Evolutionary conservation across 2,113 vertebrate species (phyloP).

Genomic region (Onychorhynchus coronatus): DNA sequence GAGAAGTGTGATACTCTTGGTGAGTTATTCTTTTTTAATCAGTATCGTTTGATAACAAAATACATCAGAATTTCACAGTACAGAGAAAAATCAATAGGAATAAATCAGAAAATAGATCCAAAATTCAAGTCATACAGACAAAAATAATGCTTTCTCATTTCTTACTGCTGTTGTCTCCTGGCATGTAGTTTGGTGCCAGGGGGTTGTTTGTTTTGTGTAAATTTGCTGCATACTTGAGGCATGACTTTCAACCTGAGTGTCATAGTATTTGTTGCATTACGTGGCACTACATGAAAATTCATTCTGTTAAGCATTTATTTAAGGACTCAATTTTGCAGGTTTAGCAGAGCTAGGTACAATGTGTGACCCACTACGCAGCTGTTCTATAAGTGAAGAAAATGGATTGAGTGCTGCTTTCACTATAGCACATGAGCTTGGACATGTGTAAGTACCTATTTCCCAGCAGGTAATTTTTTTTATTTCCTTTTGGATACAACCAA

Average conservation of each 20-base stretch:
- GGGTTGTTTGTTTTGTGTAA: background rate
- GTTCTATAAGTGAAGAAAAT: conserved; percentile 97
- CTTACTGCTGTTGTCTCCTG: background rate
- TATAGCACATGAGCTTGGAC: conserved; percentile 94
- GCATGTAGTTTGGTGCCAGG: background rate
- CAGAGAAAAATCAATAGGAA: background rate
- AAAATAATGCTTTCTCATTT: background rate
- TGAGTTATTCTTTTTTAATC: conserved; percentile 71
- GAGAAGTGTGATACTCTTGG: conserved; percentile 97
- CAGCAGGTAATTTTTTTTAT: background rate
- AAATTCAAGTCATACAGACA: background rate
- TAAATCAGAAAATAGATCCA: background rate
- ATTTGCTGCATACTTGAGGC: background rate
- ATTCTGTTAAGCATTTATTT: conserved; percentile 26
- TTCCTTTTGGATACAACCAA: background rate
- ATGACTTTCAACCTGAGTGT: background rate
- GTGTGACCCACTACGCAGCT: conserved; percentile 92
- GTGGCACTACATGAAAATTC: background rate
- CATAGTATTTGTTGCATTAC: background rate
- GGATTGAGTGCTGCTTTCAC: conserved; percentile 96
- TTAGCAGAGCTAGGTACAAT: conserved; percentile 95
- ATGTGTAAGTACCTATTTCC: conserved; percentile 86
- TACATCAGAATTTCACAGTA: background rate
- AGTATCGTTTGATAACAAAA: background rate
- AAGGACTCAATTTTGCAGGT: conserved; percentile 75